Conservation (phyloP, 2,797 vertebrate genomes). For the Valencia hispanica region DNA sequence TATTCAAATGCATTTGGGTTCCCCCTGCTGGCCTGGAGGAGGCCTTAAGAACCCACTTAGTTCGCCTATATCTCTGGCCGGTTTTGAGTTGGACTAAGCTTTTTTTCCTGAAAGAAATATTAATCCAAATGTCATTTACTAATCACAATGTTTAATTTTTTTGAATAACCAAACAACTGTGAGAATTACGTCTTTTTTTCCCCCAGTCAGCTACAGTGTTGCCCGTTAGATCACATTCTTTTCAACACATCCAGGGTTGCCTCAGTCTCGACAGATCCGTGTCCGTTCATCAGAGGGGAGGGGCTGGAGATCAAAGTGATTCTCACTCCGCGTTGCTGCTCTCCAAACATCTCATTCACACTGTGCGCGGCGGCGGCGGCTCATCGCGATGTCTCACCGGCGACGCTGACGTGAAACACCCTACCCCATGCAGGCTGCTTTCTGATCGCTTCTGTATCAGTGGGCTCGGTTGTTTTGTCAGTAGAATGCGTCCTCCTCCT, state of each 20-base stretch:
- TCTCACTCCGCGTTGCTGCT: neutral
- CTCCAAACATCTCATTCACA: constrained; percentile 46
- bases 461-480: neutral
- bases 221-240: neutral
- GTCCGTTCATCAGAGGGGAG: neutral
- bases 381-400: constrained; percentile 36
- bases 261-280: constrained; percentile 2
- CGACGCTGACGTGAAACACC: constrained; percentile 18
- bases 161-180: neutral
- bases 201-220: neutral
- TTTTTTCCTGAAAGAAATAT: neutral
- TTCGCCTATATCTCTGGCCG: neutral
- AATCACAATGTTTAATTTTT: neutral
- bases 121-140: neutral
- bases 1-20: neutral
- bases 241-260: constrained; percentile 32
- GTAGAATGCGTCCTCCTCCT: constrained; percentile 60
- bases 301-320: constrained; percentile 15
- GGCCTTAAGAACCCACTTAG: neutral
- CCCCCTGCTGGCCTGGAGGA: too few species aligned
- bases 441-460: constrained; percentile 43
- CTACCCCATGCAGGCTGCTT: neutral
- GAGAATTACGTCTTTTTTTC: too few species aligned
- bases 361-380: neutral
- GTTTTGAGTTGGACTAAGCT: too few species aligned